phyloP scores from a whole-genome alignment of 2,113 vertebrate species.

The Fregata magnificens region DNA sequence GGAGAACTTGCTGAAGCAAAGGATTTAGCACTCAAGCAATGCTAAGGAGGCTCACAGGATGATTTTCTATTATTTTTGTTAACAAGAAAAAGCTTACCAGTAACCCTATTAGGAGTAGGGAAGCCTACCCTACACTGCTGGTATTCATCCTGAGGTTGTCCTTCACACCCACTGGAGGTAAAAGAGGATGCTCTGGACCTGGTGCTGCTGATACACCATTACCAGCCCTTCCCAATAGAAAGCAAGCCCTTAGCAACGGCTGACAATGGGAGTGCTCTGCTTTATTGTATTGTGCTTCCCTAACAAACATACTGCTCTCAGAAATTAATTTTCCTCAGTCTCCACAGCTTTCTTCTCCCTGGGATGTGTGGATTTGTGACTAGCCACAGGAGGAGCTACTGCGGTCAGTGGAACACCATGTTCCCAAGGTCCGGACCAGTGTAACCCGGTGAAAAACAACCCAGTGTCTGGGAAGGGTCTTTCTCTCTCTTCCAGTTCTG shows the following conservation, averaged over 20 bases:
- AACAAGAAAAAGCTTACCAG: neutral
- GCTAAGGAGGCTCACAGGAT: neutral
- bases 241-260: neutral
- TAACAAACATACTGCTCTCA: neutral
- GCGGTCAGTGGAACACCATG: fast-evolving
- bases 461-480: neutral
- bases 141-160: neutral
- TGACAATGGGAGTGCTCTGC: neutral
- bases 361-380: neutral
- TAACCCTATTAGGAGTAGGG: neutral
- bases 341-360: neutral
- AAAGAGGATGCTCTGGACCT: neutral
- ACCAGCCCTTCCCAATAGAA: neutral
- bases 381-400: neutral
- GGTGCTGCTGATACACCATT: neutral
- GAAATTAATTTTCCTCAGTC: neutral
- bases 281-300: neutral
- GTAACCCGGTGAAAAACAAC: neutral
- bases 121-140: neutral
- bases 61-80: neutral
- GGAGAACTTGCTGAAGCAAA: neutral
- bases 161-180: neutral
- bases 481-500: neutral
- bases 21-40: neutral
- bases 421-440: neutral